Evolutionary conservation across 2,888 invertebrate genomes (phyloP).

Genomic region (Sesia apiformis): DNA sequence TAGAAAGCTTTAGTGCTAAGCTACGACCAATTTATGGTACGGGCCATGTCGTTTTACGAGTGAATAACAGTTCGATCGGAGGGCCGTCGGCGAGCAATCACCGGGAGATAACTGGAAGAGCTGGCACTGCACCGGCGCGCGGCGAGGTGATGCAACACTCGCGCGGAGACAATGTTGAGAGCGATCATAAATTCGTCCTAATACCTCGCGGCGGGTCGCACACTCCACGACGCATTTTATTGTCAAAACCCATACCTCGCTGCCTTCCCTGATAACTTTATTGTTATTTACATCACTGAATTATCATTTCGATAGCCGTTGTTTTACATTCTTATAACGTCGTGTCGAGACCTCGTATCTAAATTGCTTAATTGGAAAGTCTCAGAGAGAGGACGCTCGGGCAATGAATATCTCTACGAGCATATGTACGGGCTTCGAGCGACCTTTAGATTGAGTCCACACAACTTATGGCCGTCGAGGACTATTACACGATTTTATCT

Average conservation of each 20-base stretch:
- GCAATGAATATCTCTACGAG: constrained; percentile 37
- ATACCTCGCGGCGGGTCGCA: constrained; percentile 44
- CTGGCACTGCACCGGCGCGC: not conserved
- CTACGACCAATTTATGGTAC: not conserved
- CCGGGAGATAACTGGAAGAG: constrained; percentile 8
- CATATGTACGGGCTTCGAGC: constrained; percentile 34
- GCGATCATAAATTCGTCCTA: constrained; percentile 55
- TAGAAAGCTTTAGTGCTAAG: too few species aligned
- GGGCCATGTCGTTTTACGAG: not conserved
- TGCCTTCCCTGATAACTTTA: constrained; percentile 66
- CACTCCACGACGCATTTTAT: constrained; percentile 60
- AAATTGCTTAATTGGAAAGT: constrained; percentile 74
- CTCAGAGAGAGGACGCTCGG: constrained; percentile 43
- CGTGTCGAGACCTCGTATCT: constrained; percentile 58
- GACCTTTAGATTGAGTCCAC: constrained; percentile 49
- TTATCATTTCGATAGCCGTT: constrained; percentile 66
- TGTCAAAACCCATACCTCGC: constrained; percentile 66
- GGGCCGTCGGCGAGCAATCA: constrained; percentile 3
- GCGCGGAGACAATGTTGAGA: constrained; percentile 20
- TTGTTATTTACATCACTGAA: constrained; percentile 71
- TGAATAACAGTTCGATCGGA: constrained; percentile 6
- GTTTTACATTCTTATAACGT: constrained; percentile 67
- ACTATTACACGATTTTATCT: constrained; percentile 46
- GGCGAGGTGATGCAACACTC: constrained; percentile 11
- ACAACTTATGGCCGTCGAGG: constrained; percentile 28